Evolutionary conservation across 2,797 vertebrate species (phyloP).

Genomic region (Lophius americanus): DNA sequence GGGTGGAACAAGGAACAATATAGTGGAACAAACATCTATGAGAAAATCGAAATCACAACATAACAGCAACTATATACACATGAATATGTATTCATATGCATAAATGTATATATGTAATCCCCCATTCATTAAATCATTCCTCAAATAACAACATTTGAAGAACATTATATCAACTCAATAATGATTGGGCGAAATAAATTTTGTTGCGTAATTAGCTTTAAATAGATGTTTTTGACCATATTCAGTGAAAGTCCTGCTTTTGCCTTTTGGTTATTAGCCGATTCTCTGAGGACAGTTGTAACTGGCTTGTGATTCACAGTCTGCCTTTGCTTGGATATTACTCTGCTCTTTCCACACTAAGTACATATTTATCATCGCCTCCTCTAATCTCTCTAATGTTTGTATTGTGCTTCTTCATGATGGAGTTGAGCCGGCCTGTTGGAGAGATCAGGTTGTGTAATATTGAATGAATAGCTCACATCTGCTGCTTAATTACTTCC

Average conservation of each 20-base stretch:
- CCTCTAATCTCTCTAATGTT: conserved; percentile 28
- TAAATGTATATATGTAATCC: too few species aligned
- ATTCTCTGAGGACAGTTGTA: conserved; percentile 27
- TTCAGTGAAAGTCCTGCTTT: conserved; percentile 25
- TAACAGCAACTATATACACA: too few species aligned
- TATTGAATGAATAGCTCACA: conserved; percentile 11
- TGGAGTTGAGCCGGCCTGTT: conserved; percentile 13
- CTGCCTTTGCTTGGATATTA: conserved; percentile 39
- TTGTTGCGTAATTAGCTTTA: conserved; percentile 13
- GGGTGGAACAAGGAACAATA: too few species aligned
- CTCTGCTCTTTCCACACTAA: conserved; percentile 20
- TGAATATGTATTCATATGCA: too few species aligned
- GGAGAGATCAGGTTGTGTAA: conserved; percentile 1
- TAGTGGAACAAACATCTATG: too few species aligned
- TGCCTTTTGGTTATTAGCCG: conserved; percentile 16
- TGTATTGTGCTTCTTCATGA: conserved; percentile 11
- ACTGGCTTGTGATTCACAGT: conserved; percentile 55
- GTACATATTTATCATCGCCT: conserved; percentile 44
- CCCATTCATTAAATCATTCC: background rate
- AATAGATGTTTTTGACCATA: conserved; percentile 23
- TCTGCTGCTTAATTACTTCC: background rate
- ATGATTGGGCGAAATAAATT: background rate
- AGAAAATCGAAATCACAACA: too few species aligned
- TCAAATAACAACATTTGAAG: background rate
- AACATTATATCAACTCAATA: background rate